Evolutionary conservation across 2,113 vertebrate species (phyloP), one percentile per base, ranked within the genome.

Genomic region (Sander lucioperca): DNA sequence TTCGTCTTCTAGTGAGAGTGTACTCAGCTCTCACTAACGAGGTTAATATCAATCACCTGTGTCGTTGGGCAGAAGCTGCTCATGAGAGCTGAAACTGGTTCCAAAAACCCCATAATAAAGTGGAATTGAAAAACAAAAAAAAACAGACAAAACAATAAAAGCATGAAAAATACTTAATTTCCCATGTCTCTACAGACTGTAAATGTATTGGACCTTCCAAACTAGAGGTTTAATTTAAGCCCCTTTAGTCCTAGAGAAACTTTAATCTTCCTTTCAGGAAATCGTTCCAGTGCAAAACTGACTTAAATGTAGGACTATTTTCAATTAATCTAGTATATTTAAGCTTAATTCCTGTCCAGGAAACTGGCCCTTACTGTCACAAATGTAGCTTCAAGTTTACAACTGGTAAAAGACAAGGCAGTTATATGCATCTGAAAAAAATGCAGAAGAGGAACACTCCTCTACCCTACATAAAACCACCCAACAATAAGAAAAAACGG

Each of bases 311-410:
- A 47, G 23, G 5, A 66, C 30, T 48, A 18, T 9, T 50, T 33
- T 11, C 5, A 65, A 16, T 54, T n/a, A 2, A 54, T 62, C 25
- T 12, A 43, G 50, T 39, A 14, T 27, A 59, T 59, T 5, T n/a
- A 47, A 2, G 51, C 21, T 65, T 14, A 25, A 25, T 15, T 59
- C 43, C 56, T 77, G 62, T 63, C 48, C 3, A 45, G 19, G 47
- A 77, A 63, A 73, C 56, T 77, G 63, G 11, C 4, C n/a, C 43
- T 67, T 71, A 39, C 23, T 74, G 45, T 64, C 39, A 54, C 14
- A 71, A 73, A 79, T 89, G 88, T 86, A 82, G 79, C 77, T 72
- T 73, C 12, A 57, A 30, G 59, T 86, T 76, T 56, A 51, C 6
- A 33, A 4, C 16, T n/a, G 0, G 6, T 70, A 73, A 79, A 61